Percentiles rank a stretch among this genome's conserved stretches.
These are phyloP conservation scores for Drosophila suzukii DNA, from an alignment of 1,140 invertebrate species.

Conservation along the genomic window DNA sequence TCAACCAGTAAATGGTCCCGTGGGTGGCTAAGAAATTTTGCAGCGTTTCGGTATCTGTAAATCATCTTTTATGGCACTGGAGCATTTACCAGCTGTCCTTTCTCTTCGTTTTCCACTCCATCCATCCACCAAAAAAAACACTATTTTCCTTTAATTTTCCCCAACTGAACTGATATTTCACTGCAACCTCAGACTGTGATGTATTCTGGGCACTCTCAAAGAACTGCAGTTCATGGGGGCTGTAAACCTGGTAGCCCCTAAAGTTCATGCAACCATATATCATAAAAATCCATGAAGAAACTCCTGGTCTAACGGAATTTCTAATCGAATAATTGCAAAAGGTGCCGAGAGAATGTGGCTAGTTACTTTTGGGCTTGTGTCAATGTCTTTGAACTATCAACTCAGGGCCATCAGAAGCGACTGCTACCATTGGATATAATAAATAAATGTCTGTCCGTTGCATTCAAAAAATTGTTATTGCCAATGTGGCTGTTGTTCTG, in stretches of 20 bases:
- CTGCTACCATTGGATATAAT: constrained; percentile 69
- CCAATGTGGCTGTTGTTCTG: constrained; percentile 24
- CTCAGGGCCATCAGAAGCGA: constrained; percentile 68
- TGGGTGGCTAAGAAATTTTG: constrained; percentile 18
- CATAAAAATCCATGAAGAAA: constrained; percentile 5
- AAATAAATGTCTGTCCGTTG: constrained; percentile 64
- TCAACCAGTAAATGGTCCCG: constrained; percentile 15
- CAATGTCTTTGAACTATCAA: constrained; percentile 70
- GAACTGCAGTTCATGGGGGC: constrained; percentile 6
- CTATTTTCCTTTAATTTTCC: constrained; percentile 8
- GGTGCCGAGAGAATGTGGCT: constrained; percentile 30
- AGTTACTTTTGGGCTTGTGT: constrained; percentile 61
- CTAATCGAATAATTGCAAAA: constrained; percentile 72
- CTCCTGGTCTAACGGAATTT: constrained; percentile 60
- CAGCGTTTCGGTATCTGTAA: constrained; percentile 1
- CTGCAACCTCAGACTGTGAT: constrained; percentile 10
- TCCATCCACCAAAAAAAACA: background rate
- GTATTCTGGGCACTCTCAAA: constrained; percentile 1
- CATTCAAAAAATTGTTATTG: constrained; percentile 48
- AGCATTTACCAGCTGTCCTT: constrained; percentile 7
- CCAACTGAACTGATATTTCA: constrained; percentile 25
- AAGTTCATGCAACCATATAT: constrained; percentile 40
- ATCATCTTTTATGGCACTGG: constrained; percentile 20
- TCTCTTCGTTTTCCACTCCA: background rate
- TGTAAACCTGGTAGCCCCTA: constrained; percentile 26